These are phyloP conservation scores for Empidonax traillii DNA, from an alignment of 2,113 vertebrate genomes.

Conservation along the genomic window DNA sequence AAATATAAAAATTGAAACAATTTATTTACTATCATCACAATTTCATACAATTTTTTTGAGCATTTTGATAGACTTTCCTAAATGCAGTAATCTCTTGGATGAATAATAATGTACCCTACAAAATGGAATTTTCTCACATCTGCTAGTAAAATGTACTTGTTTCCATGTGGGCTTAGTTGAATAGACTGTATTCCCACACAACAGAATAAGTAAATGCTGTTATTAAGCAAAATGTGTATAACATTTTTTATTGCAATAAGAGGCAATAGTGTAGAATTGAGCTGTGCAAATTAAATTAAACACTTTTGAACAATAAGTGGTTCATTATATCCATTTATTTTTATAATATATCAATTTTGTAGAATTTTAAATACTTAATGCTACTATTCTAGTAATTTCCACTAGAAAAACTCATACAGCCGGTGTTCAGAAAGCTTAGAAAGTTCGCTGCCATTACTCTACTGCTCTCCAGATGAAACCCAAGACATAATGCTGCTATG, in stretches of 20 bases:
- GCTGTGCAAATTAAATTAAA: not conserved
- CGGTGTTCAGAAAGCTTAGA: not conserved
- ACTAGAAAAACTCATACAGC: not conserved
- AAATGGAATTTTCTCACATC: not conserved
- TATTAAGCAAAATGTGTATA: not conserved
- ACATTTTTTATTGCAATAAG: not conserved
- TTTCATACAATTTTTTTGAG: not conserved
- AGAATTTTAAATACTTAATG: not conserved
- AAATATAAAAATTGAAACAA: not conserved
- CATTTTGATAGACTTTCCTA: not conserved
- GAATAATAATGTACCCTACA: not conserved
- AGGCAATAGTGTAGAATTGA: not conserved
- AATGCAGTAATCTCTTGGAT: not conserved
- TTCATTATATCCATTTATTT: not conserved
- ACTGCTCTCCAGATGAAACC: not conserved
- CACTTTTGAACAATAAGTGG: not conserved
- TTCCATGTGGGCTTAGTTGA: not conserved
- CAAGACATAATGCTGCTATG: not conserved
- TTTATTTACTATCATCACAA: not conserved
- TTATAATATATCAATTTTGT: not conserved
- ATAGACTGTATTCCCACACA: not conserved
- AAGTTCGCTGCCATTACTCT: not conserved
- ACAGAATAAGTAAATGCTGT: not conserved
- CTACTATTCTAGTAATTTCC: not conserved
- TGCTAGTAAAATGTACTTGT: not conserved